Percentiles rank a stretch among this genome's conserved stretches.
These are phyloP conservation scores for Pitta sordida DNA, from an alignment of 2,113 vertebrate genomes.

Conservation along the genomic window DNA sequence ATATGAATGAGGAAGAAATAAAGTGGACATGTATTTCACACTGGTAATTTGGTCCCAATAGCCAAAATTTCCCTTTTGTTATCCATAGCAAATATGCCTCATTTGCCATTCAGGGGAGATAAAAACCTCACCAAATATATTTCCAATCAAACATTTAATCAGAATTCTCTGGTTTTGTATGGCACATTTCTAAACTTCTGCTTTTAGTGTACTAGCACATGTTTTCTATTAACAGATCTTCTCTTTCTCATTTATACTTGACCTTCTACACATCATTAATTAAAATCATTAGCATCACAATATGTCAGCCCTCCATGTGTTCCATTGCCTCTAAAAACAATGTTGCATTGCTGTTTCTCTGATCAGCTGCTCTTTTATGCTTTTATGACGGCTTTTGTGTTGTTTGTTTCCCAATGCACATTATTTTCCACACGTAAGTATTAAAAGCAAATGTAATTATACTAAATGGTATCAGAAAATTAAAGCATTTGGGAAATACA, in stretches of 20 bases:
- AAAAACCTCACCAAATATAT: not conserved
- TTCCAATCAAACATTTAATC: not conserved
- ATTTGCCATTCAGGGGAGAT: not conserved
- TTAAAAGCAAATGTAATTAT: slow-evolving; percentile 47
- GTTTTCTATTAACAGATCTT: slow-evolving; percentile 7
- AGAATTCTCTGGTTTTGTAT: not conserved
- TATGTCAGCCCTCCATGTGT: slow-evolving; percentile 14
- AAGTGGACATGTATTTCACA: not conserved
- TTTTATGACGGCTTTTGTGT: slow-evolving; percentile 11
- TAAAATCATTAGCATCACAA: slow-evolving; percentile 39
- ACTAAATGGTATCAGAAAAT: slow-evolving; percentile 49
- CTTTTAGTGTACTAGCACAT: slow-evolving; percentile 1
- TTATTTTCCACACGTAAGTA: slow-evolving; percentile 26
- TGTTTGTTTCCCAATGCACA: slow-evolving; percentile 10
- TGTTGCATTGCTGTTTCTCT: not conserved
- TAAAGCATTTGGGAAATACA: slow-evolving; percentile 54
- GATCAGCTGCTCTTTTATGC: slow-evolving; percentile 27
- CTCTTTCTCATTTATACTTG: slow-evolving; percentile 25
- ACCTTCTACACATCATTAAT: slow-evolving; percentile 29
- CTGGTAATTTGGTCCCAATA: not conserved
- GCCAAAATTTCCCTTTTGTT: not conserved
- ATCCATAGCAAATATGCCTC: not conserved
- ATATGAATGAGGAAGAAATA: not conserved
- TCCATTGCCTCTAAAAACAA: slow-evolving; percentile 13
- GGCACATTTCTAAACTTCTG: not conserved